Base-by-base conservation (phyloP, 37 sponge, comb jelly and placozoan genomes). In the Beroe ovata region DNA sequence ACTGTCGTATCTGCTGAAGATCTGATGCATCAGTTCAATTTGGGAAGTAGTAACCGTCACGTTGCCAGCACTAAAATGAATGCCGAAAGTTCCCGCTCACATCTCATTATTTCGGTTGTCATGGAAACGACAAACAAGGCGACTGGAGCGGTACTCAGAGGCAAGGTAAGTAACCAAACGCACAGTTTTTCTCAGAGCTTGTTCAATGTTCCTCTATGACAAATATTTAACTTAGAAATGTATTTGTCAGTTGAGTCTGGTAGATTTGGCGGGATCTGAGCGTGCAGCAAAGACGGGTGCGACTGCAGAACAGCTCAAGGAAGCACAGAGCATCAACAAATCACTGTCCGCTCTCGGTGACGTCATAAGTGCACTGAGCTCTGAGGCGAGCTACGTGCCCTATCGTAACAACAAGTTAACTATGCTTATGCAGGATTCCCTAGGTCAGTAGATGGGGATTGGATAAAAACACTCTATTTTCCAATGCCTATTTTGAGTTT, bases 191-290 rank as follows among this genome's bases (percentile, higher is more conserved):
- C n/a, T n/a, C n/a, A n/a, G n/a, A n/a, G n/a, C n/a, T n/a, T n/a
- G n/a, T n/a, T n/a, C n/a, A n/a, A n/a, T n/a, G n/a, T n/a, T n/a
- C n/a, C n/a, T n/a, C n/a, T n/a, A n/a, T n/a, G n/a, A n/a, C n/a
- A n/a, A n/a, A n/a, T n/a, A n/a, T n/a, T n/a, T n/a, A n/a, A n/a
- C n/a, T n/a, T n/a, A n/a, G n/a, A n/a, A n/a, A n/a, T n/a, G n/a
- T n/a, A 2, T 22, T 42, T 88, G 59, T 18, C 64, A 90, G 91
- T 39, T 90, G 32, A 91, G 91, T 90, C 38, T 91, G 89, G 91
- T 91, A n/a, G 91, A 91, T 60, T 62, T 91, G 89, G 91, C 91
- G 29, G 91, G 91, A 22, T 91, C 91, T 35, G 91, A 91, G 90
- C 64, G 91, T 6, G 91, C 91, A 30, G 89, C 91, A 35, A 91